A percentile compares a stretch with the other conserved stretches of the same genome.
phyloP scores from a whole-genome alignment of 2,113 vertebrate genomes.

The Psephotus haematonotus region DNA sequence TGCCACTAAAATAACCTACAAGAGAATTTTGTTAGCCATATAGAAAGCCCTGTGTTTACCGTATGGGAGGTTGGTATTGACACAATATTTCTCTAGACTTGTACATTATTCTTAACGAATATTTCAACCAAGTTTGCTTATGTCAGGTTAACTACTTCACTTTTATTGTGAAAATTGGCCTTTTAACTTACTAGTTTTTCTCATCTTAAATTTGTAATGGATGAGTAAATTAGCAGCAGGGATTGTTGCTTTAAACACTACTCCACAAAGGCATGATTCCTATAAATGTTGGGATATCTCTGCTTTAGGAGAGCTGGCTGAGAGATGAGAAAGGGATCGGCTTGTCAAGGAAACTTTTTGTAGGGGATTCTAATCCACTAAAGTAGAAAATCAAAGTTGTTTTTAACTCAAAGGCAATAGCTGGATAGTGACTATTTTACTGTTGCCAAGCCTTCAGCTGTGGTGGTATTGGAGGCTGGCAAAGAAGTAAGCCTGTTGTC shows the following conservation, averaged over 20 bases:
- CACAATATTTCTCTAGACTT: background rate
- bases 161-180: background rate
- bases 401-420: background rate
- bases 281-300: background rate
- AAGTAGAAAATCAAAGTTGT: background rate
- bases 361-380: background rate
- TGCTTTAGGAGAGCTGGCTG: background rate
- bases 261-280: background rate
- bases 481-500: background rate
- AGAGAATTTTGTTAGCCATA: background rate
- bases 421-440: background rate
- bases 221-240: background rate
- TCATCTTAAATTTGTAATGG: background rate
- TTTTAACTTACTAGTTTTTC: background rate
- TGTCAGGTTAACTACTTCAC: background rate
- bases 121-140: background rate
- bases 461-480: background rate
- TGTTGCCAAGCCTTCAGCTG: background rate
- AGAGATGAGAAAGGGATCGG: background rate
- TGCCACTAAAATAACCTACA: background rate
- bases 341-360: background rate
- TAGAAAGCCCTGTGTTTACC: background rate
- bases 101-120: background rate
- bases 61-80: background rate
- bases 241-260: background rate